Percentiles rank a stretch among this genome's conserved stretches.
phyloP scores from a whole-genome alignment of 1,140 invertebrate species.

The Mercenaria mercenaria region DNA sequence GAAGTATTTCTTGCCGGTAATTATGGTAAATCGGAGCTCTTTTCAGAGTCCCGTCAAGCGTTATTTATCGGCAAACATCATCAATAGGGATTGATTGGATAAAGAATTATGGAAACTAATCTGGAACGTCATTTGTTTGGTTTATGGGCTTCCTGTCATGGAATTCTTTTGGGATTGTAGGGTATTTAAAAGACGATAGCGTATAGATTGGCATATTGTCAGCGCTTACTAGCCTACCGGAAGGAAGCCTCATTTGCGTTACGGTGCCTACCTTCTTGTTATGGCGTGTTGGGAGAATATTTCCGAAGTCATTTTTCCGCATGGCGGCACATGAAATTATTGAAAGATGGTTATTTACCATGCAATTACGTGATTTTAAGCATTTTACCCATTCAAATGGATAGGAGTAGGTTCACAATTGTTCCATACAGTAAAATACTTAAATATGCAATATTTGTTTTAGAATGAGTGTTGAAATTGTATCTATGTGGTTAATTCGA shows the following conservation, averaged over 20 bases:
- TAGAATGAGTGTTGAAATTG: too few species aligned
- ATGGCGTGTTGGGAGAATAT: background rate
- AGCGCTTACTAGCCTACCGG: slow-evolving; percentile 21
- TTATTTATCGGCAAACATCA: slow-evolving; percentile 37
- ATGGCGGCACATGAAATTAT: slow-evolving; percentile 4
- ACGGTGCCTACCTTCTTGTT: background rate
- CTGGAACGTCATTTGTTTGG: slow-evolving; percentile 40
- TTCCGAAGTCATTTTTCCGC: background rate
- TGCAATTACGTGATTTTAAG: background rate
- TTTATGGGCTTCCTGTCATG: slow-evolving; percentile 44
- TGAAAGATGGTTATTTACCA: background rate
- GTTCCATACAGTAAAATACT: too few species aligned
- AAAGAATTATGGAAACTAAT: slow-evolving; percentile 28
- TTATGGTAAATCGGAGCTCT: slow-evolving; percentile 26
- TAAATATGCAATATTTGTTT: too few species aligned
- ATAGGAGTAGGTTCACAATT: too few species aligned
- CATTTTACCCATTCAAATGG: too few species aligned
- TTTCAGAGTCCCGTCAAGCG: slow-evolving; percentile 8
- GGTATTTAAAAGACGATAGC: slow-evolving; percentile 34
- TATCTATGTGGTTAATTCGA: too few species aligned
- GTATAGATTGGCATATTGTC: slow-evolving; percentile 24
- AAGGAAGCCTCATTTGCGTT: slow-evolving; percentile 33
- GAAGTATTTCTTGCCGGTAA: slow-evolving; percentile 40
- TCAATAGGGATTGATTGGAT: slow-evolving; percentile 40
- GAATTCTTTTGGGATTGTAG: slow-evolving; percentile 22